These are phyloP conservation scores for Drosophila repleta DNA, from an alignment of 1,140 invertebrate genomes.

Conservation along the genomic window DNA sequence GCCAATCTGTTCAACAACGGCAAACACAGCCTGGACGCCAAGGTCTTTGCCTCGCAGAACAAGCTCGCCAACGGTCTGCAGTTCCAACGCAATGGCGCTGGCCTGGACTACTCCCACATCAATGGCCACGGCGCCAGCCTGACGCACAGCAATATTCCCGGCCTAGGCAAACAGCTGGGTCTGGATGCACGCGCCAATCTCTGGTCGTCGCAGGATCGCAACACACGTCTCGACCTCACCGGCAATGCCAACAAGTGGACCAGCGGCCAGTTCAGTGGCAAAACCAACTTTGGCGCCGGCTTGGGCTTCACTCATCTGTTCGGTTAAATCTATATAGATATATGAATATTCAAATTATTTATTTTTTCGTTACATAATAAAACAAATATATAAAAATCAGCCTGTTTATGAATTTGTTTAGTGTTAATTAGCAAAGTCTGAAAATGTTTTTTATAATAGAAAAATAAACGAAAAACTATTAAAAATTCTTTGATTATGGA, in stretches of 20 bases:
- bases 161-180: conserved; percentile 70
- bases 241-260: conserved; percentile 69
- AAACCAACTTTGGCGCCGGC: conserved; percentile 60
- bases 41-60: conserved; percentile 74
- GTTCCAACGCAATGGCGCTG: conserved; percentile 73
- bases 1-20: conserved; percentile 77
- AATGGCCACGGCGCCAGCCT: conserved; percentile 75
- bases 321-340: conserved; percentile 41
- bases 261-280: conserved; percentile 61
- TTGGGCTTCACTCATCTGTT: conserved; percentile 67
- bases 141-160: conserved; percentile 75
- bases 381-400: conserved; percentile 2
- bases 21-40: conserved; percentile 67
- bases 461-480: not conserved
- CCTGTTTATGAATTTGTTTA: not conserved
- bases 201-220: conserved; percentile 71
- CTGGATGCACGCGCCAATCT: conserved; percentile 64
- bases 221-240: conserved; percentile 67
- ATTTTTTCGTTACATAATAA: conserved; percentile 37
- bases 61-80: conserved; percentile 70
- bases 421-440: not conserved
- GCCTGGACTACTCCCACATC: conserved; percentile 66
- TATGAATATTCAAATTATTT: conserved; percentile 31
- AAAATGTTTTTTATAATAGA: not conserved
- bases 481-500: not conserved